Percentiles rank a stretch among this genome's conserved stretches.
Evolutionary conservation across 1,140 invertebrate species (phyloP).

Genomic region (Drosophila equinoxialis): DNA sequence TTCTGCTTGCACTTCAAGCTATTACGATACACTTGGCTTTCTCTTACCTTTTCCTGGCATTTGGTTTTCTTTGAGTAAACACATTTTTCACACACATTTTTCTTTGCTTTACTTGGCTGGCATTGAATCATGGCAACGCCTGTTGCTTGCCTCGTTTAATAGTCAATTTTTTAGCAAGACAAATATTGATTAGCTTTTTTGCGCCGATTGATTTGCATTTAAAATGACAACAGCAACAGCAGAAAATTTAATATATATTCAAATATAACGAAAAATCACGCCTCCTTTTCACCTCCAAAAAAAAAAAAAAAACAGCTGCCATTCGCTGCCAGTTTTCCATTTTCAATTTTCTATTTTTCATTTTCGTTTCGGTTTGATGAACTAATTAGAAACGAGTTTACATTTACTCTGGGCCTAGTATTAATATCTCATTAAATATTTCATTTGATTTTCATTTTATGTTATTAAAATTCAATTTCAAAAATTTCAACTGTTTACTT

Average conservation of each 20-base stretch:
- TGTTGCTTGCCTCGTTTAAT: neutral
- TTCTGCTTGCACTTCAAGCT: too few relatives aligned
- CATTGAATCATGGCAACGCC: neutral
- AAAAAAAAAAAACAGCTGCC: neutral
- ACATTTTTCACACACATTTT: too few relatives aligned
- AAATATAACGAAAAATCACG: constrained; percentile 45
- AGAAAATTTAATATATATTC: constrained; percentile 75
- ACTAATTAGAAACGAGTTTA: constrained; percentile 73
- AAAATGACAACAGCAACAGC: constrained; percentile 51
- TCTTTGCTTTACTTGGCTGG: neutral
- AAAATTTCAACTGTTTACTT: constrained; percentile 56
- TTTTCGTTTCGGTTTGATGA: constrained; percentile 27
- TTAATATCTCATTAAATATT: constrained; percentile 78
- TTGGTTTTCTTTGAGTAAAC: too few relatives aligned
- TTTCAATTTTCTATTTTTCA: neutral
- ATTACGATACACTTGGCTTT: too few relatives aligned
- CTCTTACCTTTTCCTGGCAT: too few relatives aligned
- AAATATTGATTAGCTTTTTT: constrained; percentile 52
- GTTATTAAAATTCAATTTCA: constrained; percentile 78
- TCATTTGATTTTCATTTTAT: constrained; percentile 69
- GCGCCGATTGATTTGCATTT: constrained; percentile 67
- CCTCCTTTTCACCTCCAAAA: neutral
- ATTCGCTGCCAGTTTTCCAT: neutral
- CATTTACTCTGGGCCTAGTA: constrained; percentile 36
- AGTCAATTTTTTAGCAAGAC: neutral